These are phyloP conservation scores for Tetheella fluctuosa DNA, from an alignment of 2,888 invertebrate genomes.

Conservation along the genomic window DNA sequence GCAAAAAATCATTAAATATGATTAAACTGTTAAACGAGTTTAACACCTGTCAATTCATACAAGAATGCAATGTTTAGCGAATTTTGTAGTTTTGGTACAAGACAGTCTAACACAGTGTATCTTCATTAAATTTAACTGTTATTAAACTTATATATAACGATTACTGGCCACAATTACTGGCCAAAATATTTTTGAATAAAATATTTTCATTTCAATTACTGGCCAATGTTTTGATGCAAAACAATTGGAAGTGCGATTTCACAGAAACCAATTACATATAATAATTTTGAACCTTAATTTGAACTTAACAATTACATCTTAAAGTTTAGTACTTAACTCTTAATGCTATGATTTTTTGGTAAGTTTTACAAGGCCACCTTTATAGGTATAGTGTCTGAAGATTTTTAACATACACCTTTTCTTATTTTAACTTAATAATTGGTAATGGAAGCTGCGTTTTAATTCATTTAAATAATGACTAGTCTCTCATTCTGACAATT, in stretches of 20 bases:
- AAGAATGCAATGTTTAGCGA: background rate
- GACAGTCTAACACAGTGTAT: background rate
- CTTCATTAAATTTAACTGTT: too few relatives aligned
- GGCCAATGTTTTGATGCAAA: conserved; percentile 77
- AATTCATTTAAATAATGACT: background rate
- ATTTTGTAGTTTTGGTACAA: background rate
- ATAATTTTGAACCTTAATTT: conserved; percentile 17
- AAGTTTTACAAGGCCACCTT: background rate
- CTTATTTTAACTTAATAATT: background rate
- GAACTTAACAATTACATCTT: conserved; percentile 2
- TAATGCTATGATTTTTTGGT: background rate
- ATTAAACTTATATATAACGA: conserved; percentile 3
- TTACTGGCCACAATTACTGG: too few relatives aligned
- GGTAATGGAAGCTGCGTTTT: background rate
- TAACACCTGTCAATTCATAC: background rate
- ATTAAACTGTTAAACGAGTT: background rate
- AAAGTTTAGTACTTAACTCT: background rate
- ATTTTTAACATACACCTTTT: background rate
- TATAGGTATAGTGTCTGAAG: background rate
- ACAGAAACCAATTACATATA: conserved; percentile 57
- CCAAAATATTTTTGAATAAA: too few relatives aligned
- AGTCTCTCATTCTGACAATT: background rate
- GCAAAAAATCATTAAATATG: background rate
- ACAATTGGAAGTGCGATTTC: conserved; percentile 64
- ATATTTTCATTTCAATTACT: too few relatives aligned